Conservation (phyloP, 92 coral and sea anemone genomes). For the Meandrina meandrites region DNA sequence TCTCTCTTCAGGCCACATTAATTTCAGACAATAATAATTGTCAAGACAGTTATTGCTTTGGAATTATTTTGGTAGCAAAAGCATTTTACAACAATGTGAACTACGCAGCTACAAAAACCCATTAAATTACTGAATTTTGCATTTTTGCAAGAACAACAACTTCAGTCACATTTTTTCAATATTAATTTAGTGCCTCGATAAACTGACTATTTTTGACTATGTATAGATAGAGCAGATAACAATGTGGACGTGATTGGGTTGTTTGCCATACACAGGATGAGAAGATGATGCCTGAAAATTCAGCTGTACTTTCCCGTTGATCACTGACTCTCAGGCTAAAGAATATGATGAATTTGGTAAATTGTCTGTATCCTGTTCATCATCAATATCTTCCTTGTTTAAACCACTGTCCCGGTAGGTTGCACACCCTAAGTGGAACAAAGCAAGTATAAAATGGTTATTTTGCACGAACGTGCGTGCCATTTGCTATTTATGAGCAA, state of each 20-base stretch:
- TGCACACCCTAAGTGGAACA: constrained; percentile 66
- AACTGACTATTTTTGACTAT: not conserved
- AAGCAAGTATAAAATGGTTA: not conserved
- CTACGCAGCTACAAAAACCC: not conserved
- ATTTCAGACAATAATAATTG: not conserved
- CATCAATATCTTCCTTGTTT: constrained; percentile 32
- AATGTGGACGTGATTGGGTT: not conserved
- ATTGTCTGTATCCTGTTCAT: not conserved
- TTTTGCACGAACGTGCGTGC: not conserved
- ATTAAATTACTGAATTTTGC: not conserved
- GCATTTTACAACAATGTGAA: not conserved
- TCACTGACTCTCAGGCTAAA: not conserved
- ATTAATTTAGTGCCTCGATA: not conserved
- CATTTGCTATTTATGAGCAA: no score
- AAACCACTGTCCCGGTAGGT: constrained; percentile 86
- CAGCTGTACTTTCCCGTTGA: not conserved
- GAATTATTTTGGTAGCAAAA: not conserved
- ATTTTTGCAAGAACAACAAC: not conserved
- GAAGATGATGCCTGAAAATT: not conserved
- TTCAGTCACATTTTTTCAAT: not conserved
- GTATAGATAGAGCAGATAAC: not conserved
- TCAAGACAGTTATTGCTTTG: no score
- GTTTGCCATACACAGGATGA: not conserved
- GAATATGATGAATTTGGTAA: not conserved
- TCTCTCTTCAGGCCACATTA: not conserved